phyloP scores from a whole-genome alignment of 2,888 invertebrate species.

The Marronus borbonicus region DNA sequence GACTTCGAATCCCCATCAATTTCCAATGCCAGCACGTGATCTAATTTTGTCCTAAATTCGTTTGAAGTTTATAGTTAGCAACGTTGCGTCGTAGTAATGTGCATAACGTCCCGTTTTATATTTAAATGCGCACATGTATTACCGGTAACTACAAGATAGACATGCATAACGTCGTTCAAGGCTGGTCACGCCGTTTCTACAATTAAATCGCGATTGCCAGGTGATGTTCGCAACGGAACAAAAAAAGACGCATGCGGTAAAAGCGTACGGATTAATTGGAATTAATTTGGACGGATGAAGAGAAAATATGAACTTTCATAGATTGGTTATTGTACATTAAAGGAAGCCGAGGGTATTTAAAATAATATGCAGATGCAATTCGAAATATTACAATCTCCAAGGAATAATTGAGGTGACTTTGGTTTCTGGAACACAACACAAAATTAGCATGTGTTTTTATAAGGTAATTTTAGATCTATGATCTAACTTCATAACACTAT shows the following conservation, averaged over 20 bases:
- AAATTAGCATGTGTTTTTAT: neutral
- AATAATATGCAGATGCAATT: too few species aligned
- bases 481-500: too few species aligned
- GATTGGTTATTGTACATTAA: too few species aligned
- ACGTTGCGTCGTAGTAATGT: conserved; percentile 4
- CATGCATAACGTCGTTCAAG: conserved; percentile 35
- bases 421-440: neutral
- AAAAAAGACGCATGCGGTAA: conserved; percentile 24
- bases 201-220: conserved; percentile 37
- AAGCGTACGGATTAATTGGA: neutral
- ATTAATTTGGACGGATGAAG: neutral
- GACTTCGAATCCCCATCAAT: neutral
- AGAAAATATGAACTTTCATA: neutral
- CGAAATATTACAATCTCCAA: neutral
- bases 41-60: conserved; percentile 17
- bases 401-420: neutral
- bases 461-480: neutral
- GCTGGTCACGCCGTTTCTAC: conserved; percentile 37
- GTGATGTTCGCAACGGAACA: conserved; percentile 17
- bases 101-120: conserved; percentile 23
- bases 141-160: neutral
- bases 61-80: conserved; percentile 40
- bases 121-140: conserved; percentile 18
- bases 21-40: neutral
- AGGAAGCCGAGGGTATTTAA: too few species aligned